These are phyloP conservation scores for Vanacampus margaritifer DNA, from an alignment of 2,113 vertebrate species.

Conservation along the genomic window DNA sequence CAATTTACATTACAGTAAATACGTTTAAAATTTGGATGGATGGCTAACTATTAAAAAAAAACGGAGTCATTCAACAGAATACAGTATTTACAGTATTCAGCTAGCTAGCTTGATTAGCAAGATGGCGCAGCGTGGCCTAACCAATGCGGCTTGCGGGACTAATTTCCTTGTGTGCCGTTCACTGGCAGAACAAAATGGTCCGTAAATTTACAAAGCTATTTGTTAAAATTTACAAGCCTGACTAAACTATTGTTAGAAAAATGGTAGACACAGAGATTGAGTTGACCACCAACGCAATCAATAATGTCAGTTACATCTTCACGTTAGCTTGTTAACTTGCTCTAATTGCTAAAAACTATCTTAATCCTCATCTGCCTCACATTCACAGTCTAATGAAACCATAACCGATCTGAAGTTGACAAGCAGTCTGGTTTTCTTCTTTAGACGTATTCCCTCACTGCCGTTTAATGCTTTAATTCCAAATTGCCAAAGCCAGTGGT, in stretches of 20 bases:
- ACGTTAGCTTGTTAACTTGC: slow-evolving; percentile 30
- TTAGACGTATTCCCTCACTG: neutral
- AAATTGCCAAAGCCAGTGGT: neutral
- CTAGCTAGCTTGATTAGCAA: slow-evolving; percentile 56
- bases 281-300: slow-evolving; percentile 46
- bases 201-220: neutral
- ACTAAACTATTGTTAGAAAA: slow-evolving; percentile 3
- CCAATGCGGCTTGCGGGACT: slow-evolving; percentile 4
- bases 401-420: neutral
- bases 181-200: neutral
- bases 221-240: neutral
- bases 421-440: neutral
- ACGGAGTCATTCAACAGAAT: no score
- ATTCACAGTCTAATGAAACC: neutral
- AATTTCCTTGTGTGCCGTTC: neutral
- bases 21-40: no score
- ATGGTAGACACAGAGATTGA: neutral
- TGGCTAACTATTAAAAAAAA: no score
- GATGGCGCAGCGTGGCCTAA: slow-evolving; percentile 54
- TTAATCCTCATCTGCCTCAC: neutral
- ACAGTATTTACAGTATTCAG: slow-evolving; percentile 13
- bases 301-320: slow-evolving; percentile 52
- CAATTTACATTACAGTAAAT: no score
- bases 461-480: neutral
- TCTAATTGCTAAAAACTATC: no score